Conservation (phyloP, 2,888 invertebrate genomes). For the Calameuta filiformis region DNA sequence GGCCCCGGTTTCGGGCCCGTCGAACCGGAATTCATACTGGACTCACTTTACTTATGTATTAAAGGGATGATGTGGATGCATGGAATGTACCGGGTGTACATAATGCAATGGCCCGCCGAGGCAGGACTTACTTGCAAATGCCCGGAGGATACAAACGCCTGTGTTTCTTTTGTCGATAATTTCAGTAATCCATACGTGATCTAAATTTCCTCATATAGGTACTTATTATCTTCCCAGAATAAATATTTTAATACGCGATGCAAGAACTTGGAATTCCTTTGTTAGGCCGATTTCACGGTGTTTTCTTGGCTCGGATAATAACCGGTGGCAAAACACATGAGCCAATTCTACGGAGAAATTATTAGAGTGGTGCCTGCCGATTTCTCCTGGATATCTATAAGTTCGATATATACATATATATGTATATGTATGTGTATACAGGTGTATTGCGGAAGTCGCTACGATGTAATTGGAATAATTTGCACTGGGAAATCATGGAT, state of each 20-base stretch:
- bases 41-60: background rate
- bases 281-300: background rate
- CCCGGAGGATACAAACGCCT: background rate
- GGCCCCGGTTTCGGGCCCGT: constrained; percentile 11
- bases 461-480: background rate
- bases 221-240: background rate
- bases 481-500: background rate
- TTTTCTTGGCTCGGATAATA: background rate
- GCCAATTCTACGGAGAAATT: background rate
- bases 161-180: background rate
- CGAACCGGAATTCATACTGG: background rate
- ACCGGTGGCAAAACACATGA: background rate
- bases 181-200: background rate
- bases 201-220: background rate
- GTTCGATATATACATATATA: too few relatives aligned
- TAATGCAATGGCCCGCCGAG: background rate
- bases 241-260: background rate
- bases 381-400: too few relatives aligned
- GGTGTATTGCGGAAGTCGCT: background rate
- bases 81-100: background rate
- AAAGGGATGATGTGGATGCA: background rate
- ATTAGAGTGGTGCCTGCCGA: background rate
- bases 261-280: background rate
- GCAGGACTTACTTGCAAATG: background rate
- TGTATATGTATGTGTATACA: too few relatives aligned